A percentile compares a stretch with the other conserved stretches of the same genome.
phyloP scores from a whole-genome alignment of 1,140 invertebrate species.

The Druon quercuslanigerum region DNA sequence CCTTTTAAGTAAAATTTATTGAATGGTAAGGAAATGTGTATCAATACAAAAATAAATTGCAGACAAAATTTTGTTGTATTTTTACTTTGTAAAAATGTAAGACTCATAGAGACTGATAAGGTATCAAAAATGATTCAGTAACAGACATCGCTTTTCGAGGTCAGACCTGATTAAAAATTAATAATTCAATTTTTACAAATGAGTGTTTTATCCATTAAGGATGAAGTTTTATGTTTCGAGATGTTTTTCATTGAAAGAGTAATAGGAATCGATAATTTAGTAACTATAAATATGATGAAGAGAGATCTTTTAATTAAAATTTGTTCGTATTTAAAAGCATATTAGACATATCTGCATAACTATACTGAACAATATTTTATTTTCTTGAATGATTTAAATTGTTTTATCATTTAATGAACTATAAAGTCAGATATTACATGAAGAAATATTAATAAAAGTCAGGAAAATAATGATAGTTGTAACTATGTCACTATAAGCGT shows the following conservation, averaged over 20 bases:
- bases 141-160: constrained; percentile 3
- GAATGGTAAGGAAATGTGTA: background rate
- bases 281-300: background rate
- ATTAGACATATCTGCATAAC: too few species aligned
- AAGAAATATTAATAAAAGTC: too few species aligned
- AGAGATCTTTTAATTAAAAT: too few species aligned
- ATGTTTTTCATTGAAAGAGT: constrained; percentile 26
- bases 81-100: constrained; percentile 5
- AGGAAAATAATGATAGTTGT: background rate
- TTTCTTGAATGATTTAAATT: too few species aligned
- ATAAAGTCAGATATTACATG: too few species aligned
- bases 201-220: constrained; percentile 19
- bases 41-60: background rate
- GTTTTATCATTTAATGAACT: too few species aligned
- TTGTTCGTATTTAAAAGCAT: background rate
- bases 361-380: too few species aligned
- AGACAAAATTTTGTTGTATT: constrained; percentile 13
- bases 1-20: background rate
- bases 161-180: constrained; percentile 5
- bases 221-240: background rate
- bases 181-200: constrained; percentile 30
- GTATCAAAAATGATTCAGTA: background rate
- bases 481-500: background rate
- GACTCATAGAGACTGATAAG: background rate
- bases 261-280: background rate